Evolutionary conservation across 2,113 vertebrate species (phyloP), one percentile per base, ranked within the genome.

Genomic region (Scophthalmus maximus): DNA sequence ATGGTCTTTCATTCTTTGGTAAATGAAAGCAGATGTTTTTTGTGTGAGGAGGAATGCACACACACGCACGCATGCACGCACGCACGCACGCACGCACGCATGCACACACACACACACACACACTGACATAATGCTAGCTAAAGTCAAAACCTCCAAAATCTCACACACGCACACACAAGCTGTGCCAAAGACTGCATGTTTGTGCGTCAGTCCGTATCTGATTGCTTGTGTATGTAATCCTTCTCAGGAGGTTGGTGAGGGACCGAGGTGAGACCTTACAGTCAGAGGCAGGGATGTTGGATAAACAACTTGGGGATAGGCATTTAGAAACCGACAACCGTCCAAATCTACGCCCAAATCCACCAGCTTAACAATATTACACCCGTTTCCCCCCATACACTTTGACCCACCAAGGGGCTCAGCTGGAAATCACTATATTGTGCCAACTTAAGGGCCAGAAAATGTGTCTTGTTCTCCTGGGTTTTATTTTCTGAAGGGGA

Each of bases 21-120:
- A 82, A 85, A 63, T 68, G 60, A 59, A 85, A 76, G 66, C 79
- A 85, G 82, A 83, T 78, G 76, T 46, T 29, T 64, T 38, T 63
- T 23, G 20, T 5, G 8, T 49, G 58, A 32, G 61, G 70, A 70
- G 53, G 18, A 47, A 17, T 51, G 32, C 40, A 38, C 49, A 36
- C 62, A 61, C 10, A n/a, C n/a, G n/a, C n/a, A n/a, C n/a, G n/a
- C n/a, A n/a, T n/a, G n/a, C n/a, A n/a, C n/a, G n/a, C n/a, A n/a
- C n/a, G n/a, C n/a, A n/a, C n/a, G n/a, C n/a, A n/a, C n/a, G n/a
- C n/a, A n/a, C n/a, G n/a, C n/a, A n/a, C n/a, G n/a, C n/a, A n/a
- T n/a, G n/a, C n/a, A n/a, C n/a, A n/a, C n/a, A n/a, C n/a, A n/a
- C n/a, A n/a, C n/a, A n/a, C n/a, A n/a, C n/a, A n/a, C n/a, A n/a